Conservation (phyloP, 2,797 vertebrate genomes). For the Sebastolobus altivelis region DNA sequence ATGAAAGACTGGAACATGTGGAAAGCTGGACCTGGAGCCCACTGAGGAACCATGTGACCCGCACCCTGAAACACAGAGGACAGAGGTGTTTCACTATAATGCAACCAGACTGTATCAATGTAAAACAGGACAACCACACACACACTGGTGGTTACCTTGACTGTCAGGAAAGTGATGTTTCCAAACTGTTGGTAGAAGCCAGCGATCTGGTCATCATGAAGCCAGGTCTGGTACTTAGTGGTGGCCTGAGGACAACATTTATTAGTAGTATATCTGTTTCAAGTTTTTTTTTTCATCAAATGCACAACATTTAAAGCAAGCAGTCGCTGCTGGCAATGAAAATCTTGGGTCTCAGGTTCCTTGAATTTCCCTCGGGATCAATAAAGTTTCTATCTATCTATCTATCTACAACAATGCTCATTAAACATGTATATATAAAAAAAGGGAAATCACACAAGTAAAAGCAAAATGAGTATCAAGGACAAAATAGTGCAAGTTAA, state of each 20-base stretch:
- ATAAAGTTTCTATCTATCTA: no score
- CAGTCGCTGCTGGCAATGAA: no score
- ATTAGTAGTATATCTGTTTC: background rate
- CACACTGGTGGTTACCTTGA: constrained; percentile 78
- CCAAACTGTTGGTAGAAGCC: constrained; percentile 86
- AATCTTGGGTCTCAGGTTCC: no score
- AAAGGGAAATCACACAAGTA: background rate
- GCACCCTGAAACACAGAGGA: constrained; percentile 79
- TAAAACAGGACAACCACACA: background rate
- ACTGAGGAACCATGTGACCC: constrained; percentile 89
- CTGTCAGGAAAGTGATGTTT: constrained; percentile 85
- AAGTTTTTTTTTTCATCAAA: background rate
- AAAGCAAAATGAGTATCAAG: no score
- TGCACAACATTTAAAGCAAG: no score
- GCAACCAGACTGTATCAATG: background rate
- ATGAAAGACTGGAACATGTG: constrained; percentile 86
- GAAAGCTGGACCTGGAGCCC: constrained; percentile 85
- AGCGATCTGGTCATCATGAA: constrained; percentile 80
- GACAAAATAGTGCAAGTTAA: no score
- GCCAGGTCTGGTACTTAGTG: constrained; percentile 77
- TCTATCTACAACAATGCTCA: no score
- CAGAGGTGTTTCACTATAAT: background rate
- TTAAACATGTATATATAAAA: no score
- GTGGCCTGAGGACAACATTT: constrained; percentile 69
- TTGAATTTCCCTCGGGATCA: no score